Percentiles rank a stretch among this genome's conserved stretches.
Conservation (phyloP, 2,888 invertebrate genomes). For the Nomada fabriciana region DNA sequence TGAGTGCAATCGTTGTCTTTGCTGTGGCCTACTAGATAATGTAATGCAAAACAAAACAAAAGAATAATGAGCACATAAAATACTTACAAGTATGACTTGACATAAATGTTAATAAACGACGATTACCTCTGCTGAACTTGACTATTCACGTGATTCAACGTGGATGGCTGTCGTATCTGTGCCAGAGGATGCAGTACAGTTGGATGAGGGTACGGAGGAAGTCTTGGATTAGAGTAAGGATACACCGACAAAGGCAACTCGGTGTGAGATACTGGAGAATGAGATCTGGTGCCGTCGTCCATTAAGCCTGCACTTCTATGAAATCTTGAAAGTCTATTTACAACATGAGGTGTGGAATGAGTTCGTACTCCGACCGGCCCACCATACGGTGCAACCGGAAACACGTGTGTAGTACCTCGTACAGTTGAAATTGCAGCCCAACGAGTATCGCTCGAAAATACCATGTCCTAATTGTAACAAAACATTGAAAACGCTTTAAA, state of each 20-base stretch:
- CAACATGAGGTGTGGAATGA: slow-evolving; percentile 96
- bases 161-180: slow-evolving; percentile 91
- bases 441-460: slow-evolving; percentile 96
- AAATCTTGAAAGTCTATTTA: slow-evolving; percentile 97
- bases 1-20: slow-evolving; percentile 88
- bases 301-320: slow-evolving; percentile 97
- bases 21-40: slow-evolving; percentile 76
- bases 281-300: slow-evolving; percentile 89
- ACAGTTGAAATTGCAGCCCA: slow-evolving; percentile 99
- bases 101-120: not conserved
- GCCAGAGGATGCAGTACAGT: slow-evolving; percentile 92
- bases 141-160: slow-evolving; percentile 78
- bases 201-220: slow-evolving; percentile 96
- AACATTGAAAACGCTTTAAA: not conserved
- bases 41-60: not conserved
- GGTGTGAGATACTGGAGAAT: slow-evolving; percentile 88
- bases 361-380: slow-evolving; percentile 96
- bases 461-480: slow-evolving; percentile 89
- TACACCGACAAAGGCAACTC: slow-evolving; percentile 83
- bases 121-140: slow-evolving; percentile 80
- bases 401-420: slow-evolving; percentile 98
- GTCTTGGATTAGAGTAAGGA: slow-evolving; percentile 94
- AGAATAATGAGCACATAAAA: no score
- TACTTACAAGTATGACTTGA: not conserved
- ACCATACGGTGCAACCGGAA: slow-evolving; percentile 98